Conservation (phyloP, 2,113 vertebrate species). For the Rattus rattus region DNA sequence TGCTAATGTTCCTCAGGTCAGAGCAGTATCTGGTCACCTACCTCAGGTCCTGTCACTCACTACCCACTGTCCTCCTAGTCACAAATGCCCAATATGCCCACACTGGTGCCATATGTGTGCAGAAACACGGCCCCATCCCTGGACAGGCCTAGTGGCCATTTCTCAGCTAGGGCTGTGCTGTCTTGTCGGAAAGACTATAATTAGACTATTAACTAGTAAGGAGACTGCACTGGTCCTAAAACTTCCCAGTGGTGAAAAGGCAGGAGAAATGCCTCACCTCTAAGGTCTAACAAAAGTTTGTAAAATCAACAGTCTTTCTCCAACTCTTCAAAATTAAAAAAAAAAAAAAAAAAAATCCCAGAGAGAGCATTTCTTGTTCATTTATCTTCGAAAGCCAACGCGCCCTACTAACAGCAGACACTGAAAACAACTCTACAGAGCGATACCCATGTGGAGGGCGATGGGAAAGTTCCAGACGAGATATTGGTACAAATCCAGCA, state of each 20-base stretch:
- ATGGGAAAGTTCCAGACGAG: neutral
- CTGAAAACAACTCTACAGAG: neutral
- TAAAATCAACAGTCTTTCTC: neutral
- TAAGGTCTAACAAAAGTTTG: neutral
- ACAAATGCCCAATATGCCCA: neutral
- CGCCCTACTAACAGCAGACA: neutral
- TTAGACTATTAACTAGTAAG: neutral
- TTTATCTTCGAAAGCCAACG: neutral
- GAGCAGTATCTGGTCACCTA: neutral
- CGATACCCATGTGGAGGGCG: neutral
- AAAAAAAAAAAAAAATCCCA: neutral
- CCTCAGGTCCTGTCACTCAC: neutral
- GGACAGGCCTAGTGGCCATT: neutral
- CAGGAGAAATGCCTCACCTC: neutral
- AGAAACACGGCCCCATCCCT: neutral
- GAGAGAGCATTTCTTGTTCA: neutral
- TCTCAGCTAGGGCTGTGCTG: neutral
- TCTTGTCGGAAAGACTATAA: neutral
- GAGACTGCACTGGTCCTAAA: neutral
- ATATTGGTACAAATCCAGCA: neutral
- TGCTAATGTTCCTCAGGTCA: neutral
- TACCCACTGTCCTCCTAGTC: neutral
- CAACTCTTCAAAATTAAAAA: neutral
- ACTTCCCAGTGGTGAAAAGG: neutral
- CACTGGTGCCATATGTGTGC: accelerated